Conservation (phyloP, 2,888 invertebrate genomes). For the Limnephilus rhombicus region DNA sequence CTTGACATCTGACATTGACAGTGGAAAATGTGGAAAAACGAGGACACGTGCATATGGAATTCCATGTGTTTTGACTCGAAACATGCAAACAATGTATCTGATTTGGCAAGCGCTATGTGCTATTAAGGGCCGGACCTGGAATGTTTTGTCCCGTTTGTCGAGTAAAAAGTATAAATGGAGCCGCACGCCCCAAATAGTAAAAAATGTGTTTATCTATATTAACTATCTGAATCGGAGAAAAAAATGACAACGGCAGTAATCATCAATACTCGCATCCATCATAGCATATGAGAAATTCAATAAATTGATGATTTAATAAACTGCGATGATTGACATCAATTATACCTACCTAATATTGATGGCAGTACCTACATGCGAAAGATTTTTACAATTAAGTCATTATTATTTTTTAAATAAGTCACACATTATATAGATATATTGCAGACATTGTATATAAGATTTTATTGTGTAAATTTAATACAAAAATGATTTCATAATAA, state of each 20-base stretch:
- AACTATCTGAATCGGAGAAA: neutral
- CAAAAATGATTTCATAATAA: too few relatives aligned
- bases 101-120: neutral
- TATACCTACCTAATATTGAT: neutral
- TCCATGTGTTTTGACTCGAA: neutral
- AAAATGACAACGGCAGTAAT: neutral
- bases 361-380: too few relatives aligned
- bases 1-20: neutral
- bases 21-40: neutral
- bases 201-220: neutral
- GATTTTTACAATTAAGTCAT: too few relatives aligned
- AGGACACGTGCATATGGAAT: neutral
- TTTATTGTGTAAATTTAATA: too few relatives aligned
- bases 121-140: neutral
- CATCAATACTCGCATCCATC: neutral
- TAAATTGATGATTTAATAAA: neutral
- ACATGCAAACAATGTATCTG: neutral
- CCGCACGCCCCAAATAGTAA: neutral
- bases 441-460: too few relatives aligned
- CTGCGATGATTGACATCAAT: neutral
- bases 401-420: too few relatives aligned
- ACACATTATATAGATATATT: too few relatives aligned
- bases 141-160: too few relatives aligned
- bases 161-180: too few relatives aligned
- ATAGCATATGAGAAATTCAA: neutral